These are phyloP conservation scores for Bembecia ichneumoniformis DNA, from an alignment of 2,888 invertebrate genomes.

Conservation along the genomic window DNA sequence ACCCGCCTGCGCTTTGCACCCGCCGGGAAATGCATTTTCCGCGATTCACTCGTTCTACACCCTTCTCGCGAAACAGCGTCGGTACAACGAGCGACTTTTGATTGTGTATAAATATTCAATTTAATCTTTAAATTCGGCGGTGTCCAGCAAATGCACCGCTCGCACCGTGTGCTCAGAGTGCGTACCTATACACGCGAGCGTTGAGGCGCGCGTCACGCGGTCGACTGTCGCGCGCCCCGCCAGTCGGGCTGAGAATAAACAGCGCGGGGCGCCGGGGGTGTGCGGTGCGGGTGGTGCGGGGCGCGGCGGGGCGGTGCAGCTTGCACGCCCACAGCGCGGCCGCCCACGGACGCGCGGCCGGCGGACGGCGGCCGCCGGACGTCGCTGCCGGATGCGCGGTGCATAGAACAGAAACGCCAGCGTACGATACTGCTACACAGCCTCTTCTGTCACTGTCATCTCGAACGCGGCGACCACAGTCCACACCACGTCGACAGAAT, in stretches of 20 bases:
- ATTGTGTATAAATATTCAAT: too few relatives aligned
- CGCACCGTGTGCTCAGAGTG: constrained; percentile 35
- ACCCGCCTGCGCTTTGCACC: constrained; percentile 67
- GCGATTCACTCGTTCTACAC: constrained; percentile 39
- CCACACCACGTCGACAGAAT: too few relatives aligned
- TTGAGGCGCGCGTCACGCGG: constrained; percentile 61
- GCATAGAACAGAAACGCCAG: background rate
- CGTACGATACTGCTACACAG: background rate
- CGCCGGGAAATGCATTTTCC: constrained; percentile 62
- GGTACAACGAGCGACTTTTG: too few relatives aligned
- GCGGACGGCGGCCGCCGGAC: constrained; percentile 15
- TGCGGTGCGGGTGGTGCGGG: constrained; percentile 39
- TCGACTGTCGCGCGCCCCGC: constrained; percentile 62
- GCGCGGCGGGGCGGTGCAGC: constrained; percentile 39
- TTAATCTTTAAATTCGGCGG: constrained; percentile 8
- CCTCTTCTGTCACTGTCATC: too few relatives aligned
- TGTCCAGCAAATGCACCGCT: constrained; percentile 64
- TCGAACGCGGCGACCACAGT: too few relatives aligned
- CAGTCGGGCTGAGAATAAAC: constrained; percentile 64
- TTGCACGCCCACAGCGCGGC: constrained; percentile 66
- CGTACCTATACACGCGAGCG: constrained; percentile 54
- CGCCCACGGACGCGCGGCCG: constrained; percentile 49
- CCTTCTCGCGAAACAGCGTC: constrained; percentile 18
- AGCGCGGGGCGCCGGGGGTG: constrained; percentile 38
- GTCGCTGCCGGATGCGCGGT: background rate